Evolutionary conservation across 2,113 vertebrate species (phyloP), one percentile per base, ranked within the genome.

Genomic region (Clarias gariepinus): DNA sequence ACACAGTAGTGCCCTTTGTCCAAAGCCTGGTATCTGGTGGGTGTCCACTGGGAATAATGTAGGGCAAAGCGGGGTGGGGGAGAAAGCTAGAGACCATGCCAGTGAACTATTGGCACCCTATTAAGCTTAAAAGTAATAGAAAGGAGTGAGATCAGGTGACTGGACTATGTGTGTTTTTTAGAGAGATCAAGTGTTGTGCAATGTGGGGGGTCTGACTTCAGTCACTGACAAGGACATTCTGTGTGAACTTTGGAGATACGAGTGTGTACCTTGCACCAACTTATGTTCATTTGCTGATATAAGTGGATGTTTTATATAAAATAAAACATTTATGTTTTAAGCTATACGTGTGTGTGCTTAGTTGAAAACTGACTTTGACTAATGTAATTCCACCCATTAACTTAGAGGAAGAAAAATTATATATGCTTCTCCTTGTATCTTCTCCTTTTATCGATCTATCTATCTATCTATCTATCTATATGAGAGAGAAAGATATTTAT

Each of bases 1-100:
- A 91, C 89, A 94, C 93, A 94, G 90, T 93, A 84, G 91, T 91
- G 90, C 85, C 91, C 92, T 94, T 93, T 95, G 93, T 94, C 91
- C 91, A 80, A 61, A 64, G 60, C 91, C 85, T 91, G 88, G 83
- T 79, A 89, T 88, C 88, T 89, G 86, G 90, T 88, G 85, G 83
- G 88, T 83, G 79, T 92, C 82, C 85, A 74, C 63, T 90, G 86
- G 87, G 61, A 79, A 82, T 78, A 76, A 77, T 41, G 73, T 68
- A 71, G 41, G 74, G 61, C n/a, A 85, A 84, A 81, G 74, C 16
- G 41, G 63, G 87, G 47, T 36, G 78, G 79, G 68, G 76, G 77
- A 3, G 66, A 33, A 33, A 86, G 90, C 63, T 81, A 74, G 86
- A 84, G 88, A 41, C 80, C 55, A 77, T 81, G 87, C 79, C 88